Evolutionary conservation across 2,888 invertebrate species (phyloP).

Genomic region (Periphyllus acericola): DNA sequence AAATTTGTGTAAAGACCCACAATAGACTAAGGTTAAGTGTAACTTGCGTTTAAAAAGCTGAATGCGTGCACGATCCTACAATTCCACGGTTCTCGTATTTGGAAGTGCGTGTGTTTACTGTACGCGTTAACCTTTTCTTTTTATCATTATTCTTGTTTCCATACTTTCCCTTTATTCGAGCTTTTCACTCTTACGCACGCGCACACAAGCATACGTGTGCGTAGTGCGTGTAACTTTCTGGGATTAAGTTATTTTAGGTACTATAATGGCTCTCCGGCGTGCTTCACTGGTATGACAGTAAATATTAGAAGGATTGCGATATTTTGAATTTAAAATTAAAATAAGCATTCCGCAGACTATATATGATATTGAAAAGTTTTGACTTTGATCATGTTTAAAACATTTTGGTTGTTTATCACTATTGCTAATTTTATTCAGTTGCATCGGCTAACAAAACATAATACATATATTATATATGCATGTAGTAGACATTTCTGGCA

Average conservation of each 20-base stretch:
- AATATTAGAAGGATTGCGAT: slow-evolving; percentile 33
- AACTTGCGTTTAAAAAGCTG: too few relatives aligned
- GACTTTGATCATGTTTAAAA: slow-evolving; percentile 44
- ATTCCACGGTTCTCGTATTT: too few relatives aligned
- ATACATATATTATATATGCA: background rate
- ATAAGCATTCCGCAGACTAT: slow-evolving; percentile 8
- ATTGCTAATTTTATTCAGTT: slow-evolving; percentile 19
- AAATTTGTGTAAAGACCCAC: too few relatives aligned
- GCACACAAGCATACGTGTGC: background rate
- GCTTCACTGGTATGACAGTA: background rate
- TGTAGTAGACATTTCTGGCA: background rate
- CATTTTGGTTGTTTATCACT: slow-evolving; percentile 29
- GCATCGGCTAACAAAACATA: background rate
- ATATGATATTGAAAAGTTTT: slow-evolving; percentile 27
- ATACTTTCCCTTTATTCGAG: background rate
- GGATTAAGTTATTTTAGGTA: background rate
- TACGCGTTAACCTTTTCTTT: too few relatives aligned
- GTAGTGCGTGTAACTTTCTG: background rate
- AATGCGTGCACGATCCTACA: too few relatives aligned
- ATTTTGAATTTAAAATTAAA: slow-evolving; percentile 48
- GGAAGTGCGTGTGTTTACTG: too few relatives aligned
- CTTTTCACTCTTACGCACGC: too few relatives aligned
- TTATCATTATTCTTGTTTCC: too few relatives aligned
- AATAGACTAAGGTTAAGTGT: too few relatives aligned
- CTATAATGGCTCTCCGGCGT: slow-evolving; percentile 6